Evolutionary conservation across 2,888 invertebrate species (phyloP).

Genomic region (Drosophila infuscata): DNA sequence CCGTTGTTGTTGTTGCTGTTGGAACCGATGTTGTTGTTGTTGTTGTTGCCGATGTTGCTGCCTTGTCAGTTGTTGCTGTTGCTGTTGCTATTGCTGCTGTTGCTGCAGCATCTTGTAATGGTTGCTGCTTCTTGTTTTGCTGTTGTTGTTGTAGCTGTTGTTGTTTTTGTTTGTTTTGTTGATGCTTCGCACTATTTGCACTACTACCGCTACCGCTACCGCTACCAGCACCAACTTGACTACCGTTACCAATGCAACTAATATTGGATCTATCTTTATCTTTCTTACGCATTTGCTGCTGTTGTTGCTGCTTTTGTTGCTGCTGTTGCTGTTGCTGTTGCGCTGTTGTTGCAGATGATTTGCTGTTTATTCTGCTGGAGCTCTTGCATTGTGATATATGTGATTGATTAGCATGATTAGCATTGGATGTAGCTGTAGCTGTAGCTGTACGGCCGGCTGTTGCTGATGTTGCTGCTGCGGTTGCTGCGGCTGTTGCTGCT

Average conservation of each 20-base stretch:
- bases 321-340: slow-evolving; percentile 49
- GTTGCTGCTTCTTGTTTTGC: slow-evolving; percentile 7
- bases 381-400: slow-evolving; percentile 77
- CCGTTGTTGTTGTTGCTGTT: slow-evolving; percentile 45
- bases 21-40: slow-evolving; percentile 38
- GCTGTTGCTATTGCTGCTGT: slow-evolving; percentile 36
- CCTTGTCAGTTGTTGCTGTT: slow-evolving; percentile 31
- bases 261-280: slow-evolving; percentile 83
- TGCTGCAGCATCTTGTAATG: slow-evolving; percentile 34
- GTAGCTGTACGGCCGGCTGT: slow-evolving; percentile 41
- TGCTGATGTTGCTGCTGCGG: slow-evolving; percentile 52
- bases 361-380: slow-evolving; percentile 49
- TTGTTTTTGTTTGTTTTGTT: slow-evolving; percentile 78
- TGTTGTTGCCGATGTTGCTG: slow-evolving; percentile 47
- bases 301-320: slow-evolving; percentile 44
- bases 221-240: slow-evolving; percentile 67
- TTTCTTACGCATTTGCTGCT: slow-evolving; percentile 82
- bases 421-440: slow-evolving; percentile 47
- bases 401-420: slow-evolving; percentile 82
- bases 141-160: slow-evolving; percentile 68
- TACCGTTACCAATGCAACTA: slow-evolving; percentile 71
- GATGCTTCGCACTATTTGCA: slow-evolving; percentile 76
- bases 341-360: slow-evolving; percentile 40
- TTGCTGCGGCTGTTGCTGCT: slow-evolving; percentile 47
- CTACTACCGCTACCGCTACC: slow-evolving; percentile 70